Evolutionary conservation across 2,113 vertebrate species (phyloP).

Genomic region (Circaetus gallicus): DNA sequence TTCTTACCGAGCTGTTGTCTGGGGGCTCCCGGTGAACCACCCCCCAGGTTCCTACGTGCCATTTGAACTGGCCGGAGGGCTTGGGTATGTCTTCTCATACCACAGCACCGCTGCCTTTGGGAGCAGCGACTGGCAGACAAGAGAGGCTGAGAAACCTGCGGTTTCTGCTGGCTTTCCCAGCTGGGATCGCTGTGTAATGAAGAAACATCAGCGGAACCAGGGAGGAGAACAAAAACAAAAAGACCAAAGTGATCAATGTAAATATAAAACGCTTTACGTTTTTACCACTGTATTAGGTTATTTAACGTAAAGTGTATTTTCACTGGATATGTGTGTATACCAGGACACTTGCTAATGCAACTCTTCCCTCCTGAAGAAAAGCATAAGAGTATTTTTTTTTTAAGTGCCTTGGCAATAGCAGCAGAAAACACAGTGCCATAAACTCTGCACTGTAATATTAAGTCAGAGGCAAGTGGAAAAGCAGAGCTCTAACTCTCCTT

Average conservation of each 20-base stretch:
- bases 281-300: neutral
- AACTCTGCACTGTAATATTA: neutral
- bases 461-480: neutral
- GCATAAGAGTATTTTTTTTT: neutral
- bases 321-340: neutral
- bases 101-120: neutral
- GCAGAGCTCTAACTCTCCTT: neutral
- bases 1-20: neutral
- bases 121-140: neutral
- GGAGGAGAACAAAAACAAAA: neutral
- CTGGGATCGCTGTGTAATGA: neutral
- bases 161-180: neutral
- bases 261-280: neutral
- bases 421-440: neutral
- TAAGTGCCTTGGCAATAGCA: neutral
- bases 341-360: neutral
- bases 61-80: neutral
- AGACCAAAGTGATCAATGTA: neutral
- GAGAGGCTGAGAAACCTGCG: neutral
- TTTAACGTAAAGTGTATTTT: neutral
- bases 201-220: neutral
- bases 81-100: neutral
- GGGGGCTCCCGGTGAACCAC: neutral
- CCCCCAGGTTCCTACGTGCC: neutral
- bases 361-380: neutral